These are phyloP conservation scores for Xanthia togata DNA, from an alignment of 2,888 invertebrate genomes.

Conservation along the genomic window DNA sequence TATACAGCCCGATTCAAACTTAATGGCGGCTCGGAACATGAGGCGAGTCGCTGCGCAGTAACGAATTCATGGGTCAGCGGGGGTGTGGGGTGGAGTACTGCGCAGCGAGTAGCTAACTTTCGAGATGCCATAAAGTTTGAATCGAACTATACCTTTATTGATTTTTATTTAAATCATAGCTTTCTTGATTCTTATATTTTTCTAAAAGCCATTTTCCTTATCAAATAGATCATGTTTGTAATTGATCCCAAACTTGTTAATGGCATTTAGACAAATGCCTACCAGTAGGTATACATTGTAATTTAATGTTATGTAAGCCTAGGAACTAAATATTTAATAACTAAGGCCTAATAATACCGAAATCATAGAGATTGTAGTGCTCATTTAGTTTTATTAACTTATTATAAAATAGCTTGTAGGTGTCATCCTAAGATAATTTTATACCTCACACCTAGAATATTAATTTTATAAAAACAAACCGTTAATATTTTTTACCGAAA, in stretches of 20 bases:
- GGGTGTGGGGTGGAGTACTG: too few species aligned
- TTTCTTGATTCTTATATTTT: constrained; percentile 46
- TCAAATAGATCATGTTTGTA: constrained; percentile 39
- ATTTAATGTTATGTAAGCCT: constrained; percentile 56
- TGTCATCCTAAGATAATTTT: constrained; percentile 63
- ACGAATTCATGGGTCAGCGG: too few species aligned
- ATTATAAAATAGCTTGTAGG: constrained; percentile 54
- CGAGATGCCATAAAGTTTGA: too few species aligned
- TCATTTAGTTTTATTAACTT: constrained; percentile 68
- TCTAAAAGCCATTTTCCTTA: constrained; percentile 56
- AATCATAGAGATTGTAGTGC: constrained; percentile 68
- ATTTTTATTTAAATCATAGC: constrained; percentile 33
- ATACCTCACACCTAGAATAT: constrained; percentile 46
- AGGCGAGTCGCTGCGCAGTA: too few species aligned
- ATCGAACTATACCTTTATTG: constrained; percentile 11
- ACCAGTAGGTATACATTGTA: constrained; percentile 47
- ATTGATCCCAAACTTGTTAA: constrained; percentile 54
- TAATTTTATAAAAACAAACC: constrained; percentile 23
- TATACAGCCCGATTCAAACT: too few species aligned
- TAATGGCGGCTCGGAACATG: too few species aligned
- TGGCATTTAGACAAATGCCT: constrained; percentile 64
- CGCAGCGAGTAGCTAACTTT: too few species aligned
- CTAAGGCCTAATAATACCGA: constrained; percentile 61
- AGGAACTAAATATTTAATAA: constrained; percentile 50
- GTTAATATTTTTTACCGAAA: background rate